Percentiles rank a stretch among this genome's conserved stretches.
These are phyloP conservation scores for Troides oblongomaculatus DNA, from an alignment of 2,888 invertebrate genomes.

Conservation along the genomic window DNA sequence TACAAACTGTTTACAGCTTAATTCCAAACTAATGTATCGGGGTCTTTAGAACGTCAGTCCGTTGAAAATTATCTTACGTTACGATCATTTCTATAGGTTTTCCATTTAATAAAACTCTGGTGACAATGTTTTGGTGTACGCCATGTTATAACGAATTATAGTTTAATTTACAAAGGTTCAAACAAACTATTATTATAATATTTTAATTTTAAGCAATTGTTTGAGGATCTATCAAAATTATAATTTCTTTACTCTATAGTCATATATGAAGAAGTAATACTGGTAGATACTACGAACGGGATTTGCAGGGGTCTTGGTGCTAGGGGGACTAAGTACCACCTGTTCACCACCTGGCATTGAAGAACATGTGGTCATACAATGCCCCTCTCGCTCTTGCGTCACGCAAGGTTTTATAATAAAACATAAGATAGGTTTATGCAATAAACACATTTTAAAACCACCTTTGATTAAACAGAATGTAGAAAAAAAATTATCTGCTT, in stretches of 20 bases:
- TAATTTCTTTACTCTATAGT: neutral
- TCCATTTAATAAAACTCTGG: neutral
- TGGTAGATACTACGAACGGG: slow-evolving; percentile 1
- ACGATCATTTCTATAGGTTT: neutral
- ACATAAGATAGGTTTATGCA: neutral
- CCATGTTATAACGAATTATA: too few relatives aligned
- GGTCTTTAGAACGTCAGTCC: neutral
- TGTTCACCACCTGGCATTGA: slow-evolving; percentile 30
- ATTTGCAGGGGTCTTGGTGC: slow-evolving; percentile 5
- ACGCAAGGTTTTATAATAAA: neutral
- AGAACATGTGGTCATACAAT: slow-evolving; percentile 12
- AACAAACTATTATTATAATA: too few relatives aligned
- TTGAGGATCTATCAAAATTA: neutral
- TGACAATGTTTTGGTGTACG: neutral
- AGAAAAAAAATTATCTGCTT: neutral
- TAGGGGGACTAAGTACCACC: slow-evolving; percentile 24
- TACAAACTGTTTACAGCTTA: slow-evolving; percentile 17
- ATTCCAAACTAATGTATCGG: slow-evolving; percentile 12
- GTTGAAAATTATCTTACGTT: neutral
- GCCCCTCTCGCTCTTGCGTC: slow-evolving; percentile 1
- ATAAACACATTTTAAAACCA: neutral
- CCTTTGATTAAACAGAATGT: too few relatives aligned
- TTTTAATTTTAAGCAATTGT: too few relatives aligned
- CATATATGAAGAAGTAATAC: neutral
- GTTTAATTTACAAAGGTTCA: too few relatives aligned